Conservation (phyloP, 2,888 invertebrate species). For the Tortrix viridana region DNA sequence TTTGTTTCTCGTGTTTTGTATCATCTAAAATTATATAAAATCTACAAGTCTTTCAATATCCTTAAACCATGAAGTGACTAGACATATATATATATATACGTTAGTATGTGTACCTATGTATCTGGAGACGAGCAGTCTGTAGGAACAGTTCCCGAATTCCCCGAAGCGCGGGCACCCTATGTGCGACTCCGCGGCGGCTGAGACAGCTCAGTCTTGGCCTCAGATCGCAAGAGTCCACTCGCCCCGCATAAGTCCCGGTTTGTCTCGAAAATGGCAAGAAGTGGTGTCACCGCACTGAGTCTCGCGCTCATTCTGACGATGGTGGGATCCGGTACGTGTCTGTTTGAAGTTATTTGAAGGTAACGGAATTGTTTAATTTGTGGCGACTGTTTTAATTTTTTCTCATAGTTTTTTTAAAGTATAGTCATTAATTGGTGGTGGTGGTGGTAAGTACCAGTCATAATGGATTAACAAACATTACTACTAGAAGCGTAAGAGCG, state of each 20-base stretch:
- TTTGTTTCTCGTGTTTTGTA: too few species aligned
- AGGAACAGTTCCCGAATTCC: constrained; percentile 13
- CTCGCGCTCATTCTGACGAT: constrained; percentile 68
- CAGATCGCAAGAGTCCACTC: constrained; percentile 56
- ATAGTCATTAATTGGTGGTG: too few species aligned
- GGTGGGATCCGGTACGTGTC: constrained; percentile 69
- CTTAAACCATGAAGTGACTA: too few species aligned
- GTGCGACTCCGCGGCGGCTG: constrained; percentile 68
- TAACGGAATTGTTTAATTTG: constrained; percentile 7
- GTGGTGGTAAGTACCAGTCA: too few species aligned
- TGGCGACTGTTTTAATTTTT: too few species aligned
- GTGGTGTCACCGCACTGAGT: constrained; percentile 58
- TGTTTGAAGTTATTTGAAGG: neutral
- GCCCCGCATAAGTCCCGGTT: constrained; percentile 45
- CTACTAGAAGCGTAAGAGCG: too few species aligned
- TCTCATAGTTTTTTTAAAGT: too few species aligned
- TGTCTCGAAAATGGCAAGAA: constrained; percentile 63
- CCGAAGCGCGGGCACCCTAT: constrained; percentile 50
- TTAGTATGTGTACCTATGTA: neutral
- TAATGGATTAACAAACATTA: too few species aligned
- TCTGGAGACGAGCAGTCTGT: constrained; percentile 19
- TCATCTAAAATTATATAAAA: too few species aligned
- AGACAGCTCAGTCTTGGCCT: constrained; percentile 59
- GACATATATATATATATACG: too few species aligned
- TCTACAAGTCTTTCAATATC: too few species aligned